Evolutionary conservation across 1,140 invertebrate genomes (phyloP).

Genomic region (Pristionchus pacificus): DNA sequence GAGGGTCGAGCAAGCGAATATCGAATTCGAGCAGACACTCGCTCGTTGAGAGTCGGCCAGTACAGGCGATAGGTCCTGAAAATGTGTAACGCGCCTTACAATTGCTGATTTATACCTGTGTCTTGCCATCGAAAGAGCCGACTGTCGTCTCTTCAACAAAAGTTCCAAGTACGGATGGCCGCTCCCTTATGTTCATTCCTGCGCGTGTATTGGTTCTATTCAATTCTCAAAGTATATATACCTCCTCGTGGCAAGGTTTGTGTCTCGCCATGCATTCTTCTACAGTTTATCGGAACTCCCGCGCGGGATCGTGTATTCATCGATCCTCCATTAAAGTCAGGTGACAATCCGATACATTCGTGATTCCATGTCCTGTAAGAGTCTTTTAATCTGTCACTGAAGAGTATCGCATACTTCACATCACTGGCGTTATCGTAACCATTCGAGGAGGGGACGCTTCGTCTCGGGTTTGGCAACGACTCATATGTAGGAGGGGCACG

Average conservation of each 20-base stretch:
- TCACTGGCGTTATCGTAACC: not conserved
- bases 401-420: not conserved
- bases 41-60: slow-evolving; percentile 1
- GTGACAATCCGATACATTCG: not conserved
- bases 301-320: not conserved
- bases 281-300: not conserved
- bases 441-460: not conserved
- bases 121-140: not conserved
- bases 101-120: not conserved
- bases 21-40: slow-evolving; percentile 15
- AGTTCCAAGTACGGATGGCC: not conserved
- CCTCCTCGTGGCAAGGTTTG: slow-evolving; percentile 29
- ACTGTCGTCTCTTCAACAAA: slow-evolving; percentile 1
- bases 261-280: slow-evolving; percentile 14
- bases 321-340: not conserved
- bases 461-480: slow-evolving; percentile 27
- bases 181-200: not conserved
- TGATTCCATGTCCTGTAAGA: not conserved
- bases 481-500: slow-evolving; percentile 33
- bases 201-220: not conserved
- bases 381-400: not conserved
- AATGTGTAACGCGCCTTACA: no score
- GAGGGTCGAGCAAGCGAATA: slow-evolving; percentile 39
- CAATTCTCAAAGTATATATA: not conserved
- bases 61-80: slow-evolving; percentile 9